A percentile compares a stretch with the other conserved stretches of the same genome.
phyloP scores from a whole-genome alignment of 2,888 invertebrate genomes.

The Agrochola circellaris region DNA sequence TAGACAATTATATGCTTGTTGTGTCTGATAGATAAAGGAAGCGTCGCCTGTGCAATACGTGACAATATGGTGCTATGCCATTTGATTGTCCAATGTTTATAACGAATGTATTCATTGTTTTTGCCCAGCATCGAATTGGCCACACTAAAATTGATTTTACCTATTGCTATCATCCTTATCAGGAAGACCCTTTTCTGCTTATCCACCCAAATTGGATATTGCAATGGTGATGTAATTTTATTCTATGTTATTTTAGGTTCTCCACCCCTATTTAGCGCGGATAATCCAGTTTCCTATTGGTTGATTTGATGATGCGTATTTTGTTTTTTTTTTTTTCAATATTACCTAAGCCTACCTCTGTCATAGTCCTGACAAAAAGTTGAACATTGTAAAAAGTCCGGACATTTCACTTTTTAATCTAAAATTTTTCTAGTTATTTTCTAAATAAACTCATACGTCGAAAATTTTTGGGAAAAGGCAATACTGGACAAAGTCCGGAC shows the following conservation, averaged over 20 bases:
- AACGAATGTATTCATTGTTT: constrained; percentile 31
- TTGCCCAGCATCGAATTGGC: constrained; percentile 5
- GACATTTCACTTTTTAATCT: background rate
- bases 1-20: constrained; percentile 30
- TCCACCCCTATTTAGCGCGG: too few species aligned
- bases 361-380: background rate
- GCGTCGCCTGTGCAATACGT: constrained; percentile 42
- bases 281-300: background rate
- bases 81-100: constrained; percentile 36
- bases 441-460: background rate
- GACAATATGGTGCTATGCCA: constrained; percentile 44
- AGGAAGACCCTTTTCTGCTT: background rate
- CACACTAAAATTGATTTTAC: background rate
- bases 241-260: background rate
- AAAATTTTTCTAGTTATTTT: background rate
- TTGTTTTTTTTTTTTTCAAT: background rate
- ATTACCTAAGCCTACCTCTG: background rate
- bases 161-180: background rate
- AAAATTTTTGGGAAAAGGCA: background rate
- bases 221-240: background rate
- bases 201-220: background rate
- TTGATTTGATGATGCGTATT: background rate
- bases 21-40: constrained; percentile 61
- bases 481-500: background rate
- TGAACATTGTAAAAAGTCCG: background rate